Base-by-base conservation (phyloP, 2,888 invertebrate species). In the Seira ritae region DNA sequence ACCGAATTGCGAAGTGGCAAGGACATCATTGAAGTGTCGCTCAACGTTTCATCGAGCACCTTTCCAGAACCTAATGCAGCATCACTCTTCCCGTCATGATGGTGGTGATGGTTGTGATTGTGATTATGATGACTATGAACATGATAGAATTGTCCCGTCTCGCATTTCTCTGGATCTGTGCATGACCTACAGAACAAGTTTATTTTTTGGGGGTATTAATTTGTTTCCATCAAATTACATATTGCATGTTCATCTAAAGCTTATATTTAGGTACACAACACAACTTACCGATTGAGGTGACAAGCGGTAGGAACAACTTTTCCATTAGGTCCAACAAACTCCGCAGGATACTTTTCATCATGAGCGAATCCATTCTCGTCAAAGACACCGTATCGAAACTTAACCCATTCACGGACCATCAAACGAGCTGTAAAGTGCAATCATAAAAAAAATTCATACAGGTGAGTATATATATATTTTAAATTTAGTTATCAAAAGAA, bases 381-480 rank as follows among this genome's bases (percentile, higher is more conserved):
- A 88, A 91, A 91, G 31, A 91, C 90, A 22, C 92, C 92, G 90
- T 91, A 92, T 22, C 91, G 90, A 71, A 91, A 90, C 81, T 91
- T 90, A 6, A 90, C 90, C 91, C 91, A 91, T 87, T 91, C 90
- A 80, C 89, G 86, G 55, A 89, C 86, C 84, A 89, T 84, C 60
- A 89, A 78, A 31, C 89, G 88, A 85, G 88, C 89, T 89, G 80
- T 62, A 86, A 85, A 68, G 20, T 69, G 8, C 31, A 31, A 31
- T 31, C 31, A 31, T 31, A 75, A 71, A 46, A 76, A 81, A 81
- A 79, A 23, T n/a, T n/a, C 20, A 62, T 24, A 74, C n/a, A n/a
- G 17, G 8, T 20, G 42, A 71, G 42, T 71, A 46, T 15, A 10
- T 62, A 60, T 1, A 8, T 22, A 70, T 31, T 31, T 31, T 31